phyloP scores from a whole-genome alignment of 2,888 invertebrate genomes.

The Orchestes rusci region DNA sequence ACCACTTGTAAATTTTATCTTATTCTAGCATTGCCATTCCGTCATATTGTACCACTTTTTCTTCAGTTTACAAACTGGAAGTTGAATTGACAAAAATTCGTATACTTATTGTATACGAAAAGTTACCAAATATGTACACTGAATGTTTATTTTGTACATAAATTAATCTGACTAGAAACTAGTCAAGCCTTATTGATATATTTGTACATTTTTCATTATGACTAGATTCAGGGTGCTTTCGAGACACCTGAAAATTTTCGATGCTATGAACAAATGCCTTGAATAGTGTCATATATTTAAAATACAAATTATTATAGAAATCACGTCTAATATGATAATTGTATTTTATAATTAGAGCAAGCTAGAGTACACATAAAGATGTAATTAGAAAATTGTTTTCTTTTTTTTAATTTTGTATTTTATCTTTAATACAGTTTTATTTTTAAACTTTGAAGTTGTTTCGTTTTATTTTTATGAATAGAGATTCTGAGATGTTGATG shows the following conservation, averaged over 20 bases:
- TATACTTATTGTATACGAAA: constrained; percentile 36
- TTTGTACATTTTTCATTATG: not conserved
- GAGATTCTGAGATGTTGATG: no score
- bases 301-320: constrained; percentile 16
- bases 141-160: constrained; percentile 39
- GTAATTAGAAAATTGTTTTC: constrained; percentile 37
- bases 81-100: no score
- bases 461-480: no score
- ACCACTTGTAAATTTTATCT: constrained; percentile 1
- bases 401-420: constrained; percentile 43
- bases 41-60: no score
- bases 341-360: constrained; percentile 39
- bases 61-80: no score
- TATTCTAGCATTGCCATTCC: constrained; percentile 36
- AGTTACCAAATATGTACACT: constrained; percentile 47
- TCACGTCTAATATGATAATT: constrained; percentile 34
- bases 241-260: no score
- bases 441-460: no score
- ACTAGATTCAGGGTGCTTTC: no score
- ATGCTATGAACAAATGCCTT: constrained; percentile 22
- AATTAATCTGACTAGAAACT: constrained; percentile 41
- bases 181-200: constrained; percentile 36
- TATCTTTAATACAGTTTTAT: constrained; percentile 44
- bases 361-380: constrained; percentile 39
- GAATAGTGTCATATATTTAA: constrained; percentile 14